These are phyloP conservation scores for Nephrotoma appendiculata DNA, from an alignment of 2,888 invertebrate species.

Conservation along the genomic window DNA sequence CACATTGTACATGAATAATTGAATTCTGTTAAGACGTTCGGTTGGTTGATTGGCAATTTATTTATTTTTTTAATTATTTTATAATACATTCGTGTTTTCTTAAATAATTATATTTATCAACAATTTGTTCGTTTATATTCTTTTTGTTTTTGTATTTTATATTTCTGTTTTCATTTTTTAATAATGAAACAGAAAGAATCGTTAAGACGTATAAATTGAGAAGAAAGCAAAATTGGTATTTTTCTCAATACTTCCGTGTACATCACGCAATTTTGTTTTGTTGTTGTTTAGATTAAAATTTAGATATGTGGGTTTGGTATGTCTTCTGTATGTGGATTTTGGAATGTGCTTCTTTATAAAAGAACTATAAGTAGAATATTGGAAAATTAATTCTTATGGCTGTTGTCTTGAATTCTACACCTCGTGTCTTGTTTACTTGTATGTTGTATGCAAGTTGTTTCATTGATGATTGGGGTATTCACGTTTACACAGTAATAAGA, in stretches of 20 bases:
- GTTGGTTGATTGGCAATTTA: not conserved
- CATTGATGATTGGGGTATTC: not conserved
- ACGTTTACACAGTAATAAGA: not conserved
- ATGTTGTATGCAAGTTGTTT: not conserved
- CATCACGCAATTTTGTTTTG: not conserved
- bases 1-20: not conserved
- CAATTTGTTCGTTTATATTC: not conserved
- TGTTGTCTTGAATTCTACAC: not conserved
- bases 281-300: not conserved
- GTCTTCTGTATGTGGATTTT: not conserved
- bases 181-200: not conserved
- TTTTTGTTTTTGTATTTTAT: not conserved
- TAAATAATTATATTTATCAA: not conserved
- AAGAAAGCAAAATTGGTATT: not conserved
- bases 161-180: not conserved
- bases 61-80: not conserved
- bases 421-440: not conserved
- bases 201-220: not conserved
- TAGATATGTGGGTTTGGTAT: not conserved
- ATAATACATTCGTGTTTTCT: not conserved
- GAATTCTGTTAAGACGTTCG: not conserved
- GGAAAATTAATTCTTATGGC: not conserved
- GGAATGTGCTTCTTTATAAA: not conserved
- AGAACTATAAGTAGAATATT: not conserved
- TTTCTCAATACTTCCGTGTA: not conserved